Percentiles rank a stretch among this genome's conserved stretches.
Evolutionary conservation across 2,888 invertebrate genomes (phyloP).

Genomic region (Tromatobia lineatoria): DNA sequence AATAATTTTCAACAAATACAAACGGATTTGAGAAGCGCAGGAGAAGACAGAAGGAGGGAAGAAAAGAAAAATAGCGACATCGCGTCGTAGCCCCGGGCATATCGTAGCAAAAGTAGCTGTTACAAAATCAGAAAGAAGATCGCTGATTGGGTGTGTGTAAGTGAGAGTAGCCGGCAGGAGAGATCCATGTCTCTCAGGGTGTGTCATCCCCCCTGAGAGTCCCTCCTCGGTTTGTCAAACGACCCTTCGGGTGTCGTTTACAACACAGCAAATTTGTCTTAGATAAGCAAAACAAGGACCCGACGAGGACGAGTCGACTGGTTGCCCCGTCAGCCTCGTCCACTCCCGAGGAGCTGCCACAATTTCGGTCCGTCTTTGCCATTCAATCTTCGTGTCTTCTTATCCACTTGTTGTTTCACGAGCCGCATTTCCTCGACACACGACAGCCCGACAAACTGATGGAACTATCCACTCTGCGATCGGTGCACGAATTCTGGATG

Average conservation of each 20-base stretch:
- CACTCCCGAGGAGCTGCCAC: slow-evolving; percentile 28
- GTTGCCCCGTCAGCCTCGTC: slow-evolving; percentile 21
- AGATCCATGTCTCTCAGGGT: slow-evolving; percentile 53
- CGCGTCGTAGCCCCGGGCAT: slow-evolving; percentile 43
- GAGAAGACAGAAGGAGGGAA: background rate
- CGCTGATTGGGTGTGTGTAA: slow-evolving; percentile 8
- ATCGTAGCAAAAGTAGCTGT: slow-evolving; percentile 16
- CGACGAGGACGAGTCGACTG: slow-evolving; percentile 65
- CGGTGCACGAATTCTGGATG: slow-evolving; percentile 35
- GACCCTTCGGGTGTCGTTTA: slow-evolving; percentile 83
- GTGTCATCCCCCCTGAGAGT: slow-evolving; percentile 75
- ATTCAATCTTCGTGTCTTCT: slow-evolving; percentile 49
- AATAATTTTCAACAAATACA: too few species aligned
- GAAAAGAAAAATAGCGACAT: slow-evolving; percentile 23
- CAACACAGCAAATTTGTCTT: slow-evolving; percentile 84
- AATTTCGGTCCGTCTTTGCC: slow-evolving; percentile 36
- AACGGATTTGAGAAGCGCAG: too few species aligned
- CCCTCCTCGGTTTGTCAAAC: slow-evolving; percentile 82
- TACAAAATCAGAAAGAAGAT: slow-evolving; percentile 56
- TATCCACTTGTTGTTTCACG: slow-evolving; percentile 65
- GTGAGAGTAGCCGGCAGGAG: slow-evolving; percentile 56
- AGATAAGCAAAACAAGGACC: slow-evolving; percentile 84
- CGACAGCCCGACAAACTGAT: slow-evolving; percentile 11
- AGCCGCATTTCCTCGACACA: slow-evolving; percentile 25
- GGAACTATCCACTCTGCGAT: slow-evolving; percentile 26